Conservation (phyloP, 2,797 vertebrate species). For the Sebastes vulpes region DNA sequence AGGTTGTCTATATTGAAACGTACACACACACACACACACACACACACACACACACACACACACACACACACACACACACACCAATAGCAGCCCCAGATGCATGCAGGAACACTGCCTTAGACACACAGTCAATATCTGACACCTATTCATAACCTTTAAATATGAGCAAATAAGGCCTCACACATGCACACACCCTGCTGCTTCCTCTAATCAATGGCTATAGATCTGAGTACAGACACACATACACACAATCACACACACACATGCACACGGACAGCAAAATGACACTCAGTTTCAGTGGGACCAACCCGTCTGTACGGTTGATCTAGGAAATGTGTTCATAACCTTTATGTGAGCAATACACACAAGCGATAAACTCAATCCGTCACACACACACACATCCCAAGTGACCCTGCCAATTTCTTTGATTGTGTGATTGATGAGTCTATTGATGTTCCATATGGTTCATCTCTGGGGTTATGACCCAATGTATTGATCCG, state of each 20-base stretch:
- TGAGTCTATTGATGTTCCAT: constrained; percentile 75
- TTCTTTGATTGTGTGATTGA: constrained; percentile 72
- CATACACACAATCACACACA: neutral
- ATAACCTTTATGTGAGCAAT: constrained; percentile 48
- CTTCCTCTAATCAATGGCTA: constrained; percentile 29
- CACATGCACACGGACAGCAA: neutral
- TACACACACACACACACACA: neutral
- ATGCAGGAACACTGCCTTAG: constrained; percentile 13
- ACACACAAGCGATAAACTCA: constrained; percentile 9
- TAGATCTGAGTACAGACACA: constrained; percentile 3
- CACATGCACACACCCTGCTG: neutral
- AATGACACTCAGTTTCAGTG: constrained; percentile 9
- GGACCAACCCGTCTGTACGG: neutral
- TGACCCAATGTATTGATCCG: constrained; percentile 58
- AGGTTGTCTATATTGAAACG: constrained; percentile 16
- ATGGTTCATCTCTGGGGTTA: constrained; percentile 66
- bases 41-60: neutral
- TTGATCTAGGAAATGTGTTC: constrained; percentile 35
- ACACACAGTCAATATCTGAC: constrained; percentile 41
- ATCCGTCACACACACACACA: neutral
- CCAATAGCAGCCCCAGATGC: neutral
- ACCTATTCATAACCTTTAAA: constrained; percentile 58
- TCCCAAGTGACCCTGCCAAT: constrained; percentile 54
- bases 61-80: neutral
- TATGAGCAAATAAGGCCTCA: constrained; percentile 29